Base-by-base conservation (phyloP, 1,140 invertebrate species). In the Drosophila pandora region DNA sequence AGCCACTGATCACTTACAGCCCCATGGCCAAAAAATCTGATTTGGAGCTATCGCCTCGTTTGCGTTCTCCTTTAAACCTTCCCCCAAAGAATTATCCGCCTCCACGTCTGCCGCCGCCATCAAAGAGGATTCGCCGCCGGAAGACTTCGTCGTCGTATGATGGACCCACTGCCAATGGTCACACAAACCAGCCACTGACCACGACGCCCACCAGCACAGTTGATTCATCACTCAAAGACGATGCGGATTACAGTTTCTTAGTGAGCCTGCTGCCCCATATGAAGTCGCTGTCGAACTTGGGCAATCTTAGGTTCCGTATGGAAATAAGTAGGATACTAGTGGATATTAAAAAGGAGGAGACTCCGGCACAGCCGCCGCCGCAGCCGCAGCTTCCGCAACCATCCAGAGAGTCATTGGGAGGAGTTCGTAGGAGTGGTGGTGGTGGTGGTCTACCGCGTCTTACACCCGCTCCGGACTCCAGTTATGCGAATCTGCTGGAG, bases 211-310 rank as follows among this genome's bases (percentile, higher is more conserved):
- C n/a, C n/a, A 37, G 34, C 12, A 4, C 34, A 2, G 34, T 2
- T 10, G 34, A 37, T 37, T 3, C 34, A 37, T 37, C 34, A 37
- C 34, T 21, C 1, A 79, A 88, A 34, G 68, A 79, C 28, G 83
- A 88, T 74, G 57, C 83, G 1, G 83, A 88, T 8, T 76, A 83
- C 13, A 88, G 69, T 25, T 88, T 88, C 13, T 55, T 88, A 9
- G 25, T 88, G 13, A 88, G 83, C 17, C 21, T 88, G n/a, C 32
- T 88, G 43, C 83, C 83, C 3, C 83, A 88, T 48, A 50, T 88
- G 30, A 89, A 88, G 43, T 76, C 64, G 4, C 43, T 88, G 0
- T 79, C 83, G 2, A 59, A 56, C n/a, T 64, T 88, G 34, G 67
- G 70, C 7, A 88, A 89, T 23, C 74, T 88, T 13, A 73, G 63